phyloP scores from a whole-genome alignment of 23 tunicate species.

The Clavelina lepadiformis region DNA sequence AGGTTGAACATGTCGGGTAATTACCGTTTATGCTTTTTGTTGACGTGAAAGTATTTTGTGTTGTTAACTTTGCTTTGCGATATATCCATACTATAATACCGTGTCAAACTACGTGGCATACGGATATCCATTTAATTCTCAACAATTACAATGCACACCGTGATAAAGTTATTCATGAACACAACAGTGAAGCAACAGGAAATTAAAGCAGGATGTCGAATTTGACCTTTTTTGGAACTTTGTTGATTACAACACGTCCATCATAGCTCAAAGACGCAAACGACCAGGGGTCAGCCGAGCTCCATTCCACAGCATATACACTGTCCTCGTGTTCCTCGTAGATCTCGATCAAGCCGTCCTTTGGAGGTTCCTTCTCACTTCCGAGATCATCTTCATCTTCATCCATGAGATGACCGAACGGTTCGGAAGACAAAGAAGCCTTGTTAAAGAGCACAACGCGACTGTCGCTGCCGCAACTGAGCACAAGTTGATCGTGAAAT shows the following conservation, averaged over 20 bases:
- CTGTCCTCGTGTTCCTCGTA: slow-evolving; percentile 97
- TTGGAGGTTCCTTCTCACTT: slow-evolving; percentile 14
- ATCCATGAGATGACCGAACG: slow-evolving; percentile 53
- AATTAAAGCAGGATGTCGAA: slow-evolving; percentile 89
- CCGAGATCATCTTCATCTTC: slow-evolving; percentile 41
- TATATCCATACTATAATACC: no score
- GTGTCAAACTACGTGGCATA: no score
- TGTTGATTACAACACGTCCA: slow-evolving; percentile 91
- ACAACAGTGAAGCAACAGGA: no score
- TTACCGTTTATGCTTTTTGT: no score
- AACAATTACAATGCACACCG: no score
- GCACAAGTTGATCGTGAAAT: slow-evolving; percentile 89
- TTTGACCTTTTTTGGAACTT: slow-evolving; percentile 93
- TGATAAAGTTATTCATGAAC: no score
- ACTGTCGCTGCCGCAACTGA: slow-evolving; percentile 87
- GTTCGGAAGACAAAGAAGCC: slow-evolving; percentile 78
- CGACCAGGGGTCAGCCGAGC: slow-evolving; percentile 95
- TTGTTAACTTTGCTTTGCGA: no score
- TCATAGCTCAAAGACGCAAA: slow-evolving; percentile 93
- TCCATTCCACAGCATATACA: slow-evolving; percentile 95
- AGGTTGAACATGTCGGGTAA: no score
- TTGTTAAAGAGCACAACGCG: slow-evolving; percentile 69
- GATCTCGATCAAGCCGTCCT: slow-evolving; percentile 75
- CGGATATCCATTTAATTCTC: no score
- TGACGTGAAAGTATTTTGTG: no score